Base-by-base conservation (phyloP, 2,888 invertebrate species). In the Galerucella nymphaeae region DNA sequence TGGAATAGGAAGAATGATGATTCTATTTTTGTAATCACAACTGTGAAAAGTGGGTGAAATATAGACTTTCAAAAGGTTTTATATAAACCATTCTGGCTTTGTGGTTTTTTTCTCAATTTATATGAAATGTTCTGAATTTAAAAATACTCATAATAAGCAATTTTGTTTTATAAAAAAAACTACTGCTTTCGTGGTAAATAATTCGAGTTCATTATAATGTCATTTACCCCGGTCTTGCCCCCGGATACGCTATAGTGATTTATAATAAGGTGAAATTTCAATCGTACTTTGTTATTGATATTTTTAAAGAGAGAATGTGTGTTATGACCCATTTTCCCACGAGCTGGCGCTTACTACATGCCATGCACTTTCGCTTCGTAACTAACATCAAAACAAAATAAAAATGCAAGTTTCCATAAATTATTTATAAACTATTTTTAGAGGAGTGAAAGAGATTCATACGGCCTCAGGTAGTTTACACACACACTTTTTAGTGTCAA, bases 291-390 rank as follows among this genome's bases (percentile, higher is more conserved):
- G 64, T 75, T 75, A 67, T 75, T 74, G 75, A 73, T 77, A 77
- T 77, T 69, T 76, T 76, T 69, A 78, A 76, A 79, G 80, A 79
- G 80, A 79, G 81, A 82, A 84, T 83, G 82, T 84, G 78, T 83
- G 84, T 79, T 83, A 79, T 76, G 83, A 76, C 82, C 83, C 78
- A 83, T 82, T 82, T 83, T 83, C 82, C 76, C 81, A 79, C 81
- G 78, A 75, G 75, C 77, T 80, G 79, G 77, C 79, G 79, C 78
- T 78, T 73, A 68, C 75, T 74, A 74, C 71, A 75, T 75, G 70
- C 73, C 76, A 74, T 79, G 78, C 80, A 80, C 79, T 80, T 80
- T 80, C 80, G 71, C 67, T 73, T 66, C 48, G 59, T 71, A 67
- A 59, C 67, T 45, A 72, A 77, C 79, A 77, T 72, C 53, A 65